These are phyloP conservation scores for Cynodonichthys magdalenae DNA, from an alignment of 2,797 vertebrate genomes.

Conservation along the genomic window DNA sequence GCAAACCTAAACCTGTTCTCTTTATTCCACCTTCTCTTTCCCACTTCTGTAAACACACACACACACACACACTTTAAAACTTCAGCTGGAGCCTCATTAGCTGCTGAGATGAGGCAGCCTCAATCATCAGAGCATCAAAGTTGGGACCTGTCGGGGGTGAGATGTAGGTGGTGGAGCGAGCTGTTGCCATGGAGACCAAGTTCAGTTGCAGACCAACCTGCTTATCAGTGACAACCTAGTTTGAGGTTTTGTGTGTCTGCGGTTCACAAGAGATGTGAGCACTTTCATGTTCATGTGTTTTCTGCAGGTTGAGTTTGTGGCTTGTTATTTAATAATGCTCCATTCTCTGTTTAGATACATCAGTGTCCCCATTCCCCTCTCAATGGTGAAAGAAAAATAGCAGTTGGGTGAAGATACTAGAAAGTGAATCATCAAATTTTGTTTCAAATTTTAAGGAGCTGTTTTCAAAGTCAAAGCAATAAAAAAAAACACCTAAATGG, in stretches of 20 bases:
- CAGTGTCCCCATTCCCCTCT: not conserved
- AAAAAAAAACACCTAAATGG: too few relatives aligned
- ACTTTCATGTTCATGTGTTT: not conserved
- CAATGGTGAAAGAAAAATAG: not conserved
- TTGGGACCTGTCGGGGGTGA: slow-evolving; percentile 29
- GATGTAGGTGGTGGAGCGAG: slow-evolving; percentile 18
- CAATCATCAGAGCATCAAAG: slow-evolving; percentile 43
- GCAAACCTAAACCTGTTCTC: slow-evolving; percentile 2
- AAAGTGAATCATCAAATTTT: not conserved
- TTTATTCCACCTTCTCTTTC: slow-evolving; percentile 8
- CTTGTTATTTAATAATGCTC: not conserved
- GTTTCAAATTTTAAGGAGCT: not conserved
- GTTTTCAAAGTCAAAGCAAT: not conserved
- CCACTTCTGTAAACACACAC: not conserved
- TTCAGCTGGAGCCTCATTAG: slow-evolving; percentile 24
- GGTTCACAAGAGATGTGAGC: not conserved
- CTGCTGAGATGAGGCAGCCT: slow-evolving; percentile 11
- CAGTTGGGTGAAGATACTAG: not conserved
- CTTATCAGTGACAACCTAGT: not conserved
- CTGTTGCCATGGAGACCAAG: slow-evolving; percentile 40
- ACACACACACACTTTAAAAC: slow-evolving; percentile 11
- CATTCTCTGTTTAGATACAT: not conserved
- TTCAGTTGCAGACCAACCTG: slow-evolving; percentile 34
- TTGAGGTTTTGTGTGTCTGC: not conserved
- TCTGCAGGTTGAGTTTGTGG: not conserved